Evolutionary conservation across 1,140 invertebrate species (phyloP).

Genomic region (Tetragonula clypearis): DNA sequence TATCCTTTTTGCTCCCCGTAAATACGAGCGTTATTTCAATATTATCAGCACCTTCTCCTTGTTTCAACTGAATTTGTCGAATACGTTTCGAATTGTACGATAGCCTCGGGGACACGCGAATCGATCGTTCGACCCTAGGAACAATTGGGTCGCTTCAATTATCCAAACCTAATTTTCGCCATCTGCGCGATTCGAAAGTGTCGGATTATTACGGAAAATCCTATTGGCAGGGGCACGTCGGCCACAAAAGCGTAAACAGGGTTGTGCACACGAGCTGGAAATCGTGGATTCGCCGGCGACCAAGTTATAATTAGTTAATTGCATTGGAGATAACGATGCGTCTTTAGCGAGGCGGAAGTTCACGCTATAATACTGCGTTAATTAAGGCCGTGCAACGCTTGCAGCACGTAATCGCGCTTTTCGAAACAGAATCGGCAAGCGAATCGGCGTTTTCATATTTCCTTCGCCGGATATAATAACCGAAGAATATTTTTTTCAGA

Average conservation of each 20-base stretch:
- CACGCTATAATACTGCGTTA: conserved; percentile 24
- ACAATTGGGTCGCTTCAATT: conserved; percentile 65
- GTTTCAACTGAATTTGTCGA: conserved; percentile 10
- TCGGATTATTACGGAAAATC: conserved; percentile 52
- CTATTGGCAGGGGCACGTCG: conserved; percentile 2
- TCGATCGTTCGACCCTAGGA: conserved; percentile 51
- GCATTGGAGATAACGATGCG: conserved; percentile 43
- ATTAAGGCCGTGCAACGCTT: conserved; percentile 22
- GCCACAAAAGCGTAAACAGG: conserved; percentile 37
- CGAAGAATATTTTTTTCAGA: accelerated
- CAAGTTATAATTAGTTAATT: conserved; percentile 57
- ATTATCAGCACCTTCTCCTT: conserved; percentile 8
- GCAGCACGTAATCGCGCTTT: background rate
- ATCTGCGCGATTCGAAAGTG: conserved; percentile 52
- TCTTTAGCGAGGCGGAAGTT: conserved; percentile 15
- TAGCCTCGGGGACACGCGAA: background rate
- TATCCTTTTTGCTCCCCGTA: background rate
- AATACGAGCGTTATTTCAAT: background rate
- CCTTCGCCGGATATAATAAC: background rate
- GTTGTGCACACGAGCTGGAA: conserved; percentile 11
- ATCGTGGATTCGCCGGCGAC: conserved; percentile 17
- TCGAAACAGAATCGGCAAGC: background rate
- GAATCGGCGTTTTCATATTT: background rate
- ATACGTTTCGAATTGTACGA: conserved; percentile 45
- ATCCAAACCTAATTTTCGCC: conserved; percentile 64